Conservation (phyloP, 2,797 vertebrate genomes). For the Leptoclinus maculatus region DNA sequence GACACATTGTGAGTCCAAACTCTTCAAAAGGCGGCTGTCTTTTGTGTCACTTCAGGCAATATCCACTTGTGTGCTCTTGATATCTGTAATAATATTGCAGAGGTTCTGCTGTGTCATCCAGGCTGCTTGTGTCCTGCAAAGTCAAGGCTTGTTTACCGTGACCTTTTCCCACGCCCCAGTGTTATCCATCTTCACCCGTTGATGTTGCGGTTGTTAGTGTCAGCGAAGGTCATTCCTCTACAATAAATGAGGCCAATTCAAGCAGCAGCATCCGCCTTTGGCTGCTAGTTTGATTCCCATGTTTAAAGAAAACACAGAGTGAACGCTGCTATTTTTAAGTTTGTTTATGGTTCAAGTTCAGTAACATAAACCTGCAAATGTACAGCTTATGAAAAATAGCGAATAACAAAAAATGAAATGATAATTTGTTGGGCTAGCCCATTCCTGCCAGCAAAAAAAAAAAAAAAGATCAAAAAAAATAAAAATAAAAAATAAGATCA, state of each 20-base stretch:
- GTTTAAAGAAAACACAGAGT: not conserved
- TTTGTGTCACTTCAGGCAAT: slow-evolving; percentile 24
- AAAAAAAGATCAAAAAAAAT: too few species aligned
- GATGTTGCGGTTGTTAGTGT: slow-evolving; percentile 49
- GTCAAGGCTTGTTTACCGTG: slow-evolving; percentile 34
- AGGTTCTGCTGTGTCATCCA: slow-evolving; percentile 15
- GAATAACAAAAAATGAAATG: not conserved
- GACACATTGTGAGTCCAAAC: slow-evolving; percentile 40
- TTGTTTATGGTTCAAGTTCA: not conserved
- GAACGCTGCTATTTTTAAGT: not conserved
- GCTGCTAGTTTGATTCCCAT: slow-evolving; percentile 9
- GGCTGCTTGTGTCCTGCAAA: slow-evolving; percentile 29
- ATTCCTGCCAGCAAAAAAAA: too few species aligned
- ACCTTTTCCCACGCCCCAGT: slow-evolving; percentile 40
- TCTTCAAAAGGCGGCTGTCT: slow-evolving; percentile 19
- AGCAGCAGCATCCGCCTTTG: not conserved
- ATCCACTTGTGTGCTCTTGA: not conserved
- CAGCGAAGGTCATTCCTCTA: slow-evolving; percentile 36
- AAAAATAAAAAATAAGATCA: too few species aligned
- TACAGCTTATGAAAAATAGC: not conserved
- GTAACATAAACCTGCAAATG: not conserved
- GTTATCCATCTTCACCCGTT: slow-evolving; percentile 53
- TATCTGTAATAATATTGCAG: slow-evolving; percentile 13
- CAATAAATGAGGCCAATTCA: slow-evolving; percentile 44
- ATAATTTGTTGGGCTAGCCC: not conserved